Percentiles rank a stretch among this genome's conserved stretches.
Conservation (phyloP, 2,888 invertebrate species). For the Gymnosoma rotundatum region DNA sequence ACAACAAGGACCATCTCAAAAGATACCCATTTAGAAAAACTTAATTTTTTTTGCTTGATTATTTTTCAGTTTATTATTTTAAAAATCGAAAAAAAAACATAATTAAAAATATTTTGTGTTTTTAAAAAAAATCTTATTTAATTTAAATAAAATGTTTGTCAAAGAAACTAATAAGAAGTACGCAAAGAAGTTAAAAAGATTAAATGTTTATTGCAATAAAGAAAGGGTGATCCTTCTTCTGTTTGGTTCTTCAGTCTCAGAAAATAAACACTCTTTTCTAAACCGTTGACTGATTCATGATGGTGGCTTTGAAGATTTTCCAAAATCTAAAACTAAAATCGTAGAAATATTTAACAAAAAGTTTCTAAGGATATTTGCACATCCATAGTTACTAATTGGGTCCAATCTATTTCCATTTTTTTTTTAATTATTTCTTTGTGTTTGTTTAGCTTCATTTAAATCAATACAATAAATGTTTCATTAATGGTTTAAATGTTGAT, state of each 20-base stretch:
- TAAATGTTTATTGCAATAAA: slow-evolving; percentile 1
- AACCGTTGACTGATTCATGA: too few relatives aligned
- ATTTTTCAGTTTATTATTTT: slow-evolving; percentile 36
- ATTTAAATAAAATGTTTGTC: slow-evolving; percentile 31
- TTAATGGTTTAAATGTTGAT: too few relatives aligned
- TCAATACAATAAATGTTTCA: too few relatives aligned
- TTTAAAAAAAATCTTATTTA: slow-evolving; percentile 25
- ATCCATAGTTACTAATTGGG: too few relatives aligned
- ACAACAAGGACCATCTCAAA: slow-evolving; percentile 95
- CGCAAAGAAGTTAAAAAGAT: slow-evolving; percentile 58
- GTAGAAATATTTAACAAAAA: too few relatives aligned
- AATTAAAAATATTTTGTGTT: slow-evolving; percentile 39
- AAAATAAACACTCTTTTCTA: too few relatives aligned
- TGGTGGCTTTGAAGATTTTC: too few relatives aligned
- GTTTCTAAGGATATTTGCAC: too few relatives aligned
- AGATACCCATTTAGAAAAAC: slow-evolving; percentile 87
- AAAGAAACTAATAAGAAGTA: slow-evolving; percentile 46
- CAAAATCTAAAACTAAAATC: too few relatives aligned
- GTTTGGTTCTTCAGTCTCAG: not conserved
- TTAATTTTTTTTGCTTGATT: slow-evolving; percentile 44
- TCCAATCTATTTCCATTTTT: too few relatives aligned
- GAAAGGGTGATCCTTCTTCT: slow-evolving; percentile 8
- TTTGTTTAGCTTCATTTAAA: too few relatives aligned
- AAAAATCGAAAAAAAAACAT: slow-evolving; percentile 37
- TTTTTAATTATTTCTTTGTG: too few relatives aligned